Base-by-base conservation (phyloP, 2,888 invertebrate genomes). In the Dendrolimus houi region DNA sequence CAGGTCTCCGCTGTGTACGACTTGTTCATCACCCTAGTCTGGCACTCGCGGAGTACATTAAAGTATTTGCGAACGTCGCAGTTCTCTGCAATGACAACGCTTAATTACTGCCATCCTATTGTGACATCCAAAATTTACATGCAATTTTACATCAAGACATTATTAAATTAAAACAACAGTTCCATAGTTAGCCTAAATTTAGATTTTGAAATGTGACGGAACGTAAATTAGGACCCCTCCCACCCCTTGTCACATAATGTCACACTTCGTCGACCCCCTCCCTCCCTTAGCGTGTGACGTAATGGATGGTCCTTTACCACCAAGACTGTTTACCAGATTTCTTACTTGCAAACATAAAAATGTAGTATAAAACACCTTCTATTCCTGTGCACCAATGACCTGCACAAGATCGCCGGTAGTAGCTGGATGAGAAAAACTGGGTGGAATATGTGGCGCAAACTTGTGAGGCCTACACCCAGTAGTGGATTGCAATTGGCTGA, bases 1-100 rank as follows among this genome's bases (percentile, higher is more conserved):
- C 88, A 88, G 1, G 75, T 82, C 66, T 88, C 88, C 0, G 81
- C 77, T 0, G 87, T 88, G 63, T 78, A 83, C 0, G 69, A 67
- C 59, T 83, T 85, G 1, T 62, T 63, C 9, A 57, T 62, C 0
- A 88, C 70, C 0, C 88, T 66, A 1, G 68, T 61, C 17, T 77
- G 69, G 60, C 88, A 88, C 0, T 69, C 64, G 13, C 68, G 60
- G 0, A 84, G 67, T 7, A 63, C 58, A 1, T 64, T 17, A 52
- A 72, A 73, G 9, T 64, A 7, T 29, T 75, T 75, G 41, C 75
- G 63, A 1, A 82, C 79, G 14, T 64, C 55, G 55, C 80, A 79
- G 62, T 84, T 64, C 57, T 65, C 87, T 87, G 70, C 13, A 57
- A 60, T 0, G 29, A 65, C 52, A 56, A 59, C 41, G 13, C 13